Evolutionary conservation across 2,888 invertebrate species (phyloP).

Genomic region (Mythimna loreyi): DNA sequence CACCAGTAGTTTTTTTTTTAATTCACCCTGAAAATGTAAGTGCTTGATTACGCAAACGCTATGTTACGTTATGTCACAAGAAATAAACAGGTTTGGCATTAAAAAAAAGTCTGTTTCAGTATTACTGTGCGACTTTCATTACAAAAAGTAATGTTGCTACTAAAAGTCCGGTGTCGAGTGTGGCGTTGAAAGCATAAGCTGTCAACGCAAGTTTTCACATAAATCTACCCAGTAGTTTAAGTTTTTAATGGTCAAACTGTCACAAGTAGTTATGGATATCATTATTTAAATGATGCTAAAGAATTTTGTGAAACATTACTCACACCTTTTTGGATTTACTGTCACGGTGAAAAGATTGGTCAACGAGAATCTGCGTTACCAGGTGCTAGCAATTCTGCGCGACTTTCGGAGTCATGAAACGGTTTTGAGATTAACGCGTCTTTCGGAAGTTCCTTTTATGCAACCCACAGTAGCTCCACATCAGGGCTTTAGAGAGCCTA

Average conservation of each 20-base stretch:
- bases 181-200: slow-evolving; percentile 6
- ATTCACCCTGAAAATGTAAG: not conserved
- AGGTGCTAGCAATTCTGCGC: too few species aligned
- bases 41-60: too few species aligned
- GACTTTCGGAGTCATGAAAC: too few species aligned
- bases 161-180: slow-evolving; percentile 8
- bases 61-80: not conserved
- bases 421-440: too few species aligned
- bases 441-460: too few species aligned
- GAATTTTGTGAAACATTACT: too few species aligned
- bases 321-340: too few species aligned
- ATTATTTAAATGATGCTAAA: not conserved
- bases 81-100: not conserved
- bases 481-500: too few species aligned
- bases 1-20: too few species aligned
- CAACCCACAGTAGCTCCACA: too few species aligned
- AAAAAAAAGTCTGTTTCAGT: not conserved
- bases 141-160: not conserved
- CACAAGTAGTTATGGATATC: slow-evolving; percentile 18
- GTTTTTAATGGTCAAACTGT: slow-evolving; percentile 36
- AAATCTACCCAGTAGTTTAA: slow-evolving; percentile 21
- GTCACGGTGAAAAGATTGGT: too few species aligned
- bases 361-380: too few species aligned
- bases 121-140: not conserved
- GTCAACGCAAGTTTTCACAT: slow-evolving; percentile 32